Evolutionary conservation across 2,797 vertebrate genomes (phyloP).

Genomic region (Acanthornis magna): DNA sequence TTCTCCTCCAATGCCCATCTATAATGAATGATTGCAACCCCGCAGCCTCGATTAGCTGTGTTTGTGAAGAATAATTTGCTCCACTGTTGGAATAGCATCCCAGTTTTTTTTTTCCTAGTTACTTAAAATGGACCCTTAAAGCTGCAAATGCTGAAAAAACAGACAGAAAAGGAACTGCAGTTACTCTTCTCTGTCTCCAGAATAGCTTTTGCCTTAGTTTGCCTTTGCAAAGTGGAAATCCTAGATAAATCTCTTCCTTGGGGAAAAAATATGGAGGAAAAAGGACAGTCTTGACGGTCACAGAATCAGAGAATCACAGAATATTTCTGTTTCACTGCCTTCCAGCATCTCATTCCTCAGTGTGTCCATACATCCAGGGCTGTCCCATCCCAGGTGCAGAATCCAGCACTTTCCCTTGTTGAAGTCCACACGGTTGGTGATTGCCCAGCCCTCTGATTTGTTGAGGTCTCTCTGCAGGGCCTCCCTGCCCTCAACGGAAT

Average conservation of each 20-base stretch:
- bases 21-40: slow-evolving; percentile 37
- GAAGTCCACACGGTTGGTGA: not conserved
- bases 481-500: not conserved
- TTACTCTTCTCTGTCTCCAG: not conserved
- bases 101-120: not conserved
- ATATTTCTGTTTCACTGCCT: not conserved
- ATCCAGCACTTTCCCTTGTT: not conserved
- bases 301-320: not conserved
- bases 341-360: not conserved
- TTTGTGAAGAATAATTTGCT: slow-evolving; percentile 43
- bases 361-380: fast-evolving
- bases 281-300: not conserved
- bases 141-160: not conserved
- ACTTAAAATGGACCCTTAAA: not conserved
- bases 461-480: not conserved
- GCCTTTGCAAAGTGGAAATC: not conserved
- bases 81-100: slow-evolving; percentile 6
- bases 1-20: not conserved
- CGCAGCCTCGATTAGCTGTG: not conserved
- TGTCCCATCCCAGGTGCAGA: not conserved
- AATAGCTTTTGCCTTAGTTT: slow-evolving; percentile 5
- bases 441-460: not conserved
- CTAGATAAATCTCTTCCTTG: not conserved
- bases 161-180: not conserved
- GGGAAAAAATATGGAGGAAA: not conserved